Percentiles rank a stretch among this genome's conserved stretches.
Conservation (phyloP, 2,797 vertebrate genomes). For the Pseudochaenichthys georgianus region DNA sequence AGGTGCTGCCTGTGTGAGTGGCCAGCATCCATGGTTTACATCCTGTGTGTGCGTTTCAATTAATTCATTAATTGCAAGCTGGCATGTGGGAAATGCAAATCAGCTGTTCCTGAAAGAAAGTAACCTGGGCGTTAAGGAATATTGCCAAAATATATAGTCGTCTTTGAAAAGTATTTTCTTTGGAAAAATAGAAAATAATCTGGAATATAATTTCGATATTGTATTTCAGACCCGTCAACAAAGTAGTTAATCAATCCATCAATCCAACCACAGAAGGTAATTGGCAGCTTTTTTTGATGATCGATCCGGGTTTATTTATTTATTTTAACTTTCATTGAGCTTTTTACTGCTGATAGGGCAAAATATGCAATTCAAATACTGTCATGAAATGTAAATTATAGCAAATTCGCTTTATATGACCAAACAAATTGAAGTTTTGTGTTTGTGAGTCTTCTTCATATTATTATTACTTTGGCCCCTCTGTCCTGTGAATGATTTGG, state of each 20-base stretch:
- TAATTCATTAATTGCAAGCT: background rate
- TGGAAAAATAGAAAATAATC: background rate
- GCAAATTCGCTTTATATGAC: too few species aligned
- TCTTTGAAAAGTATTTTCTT: background rate
- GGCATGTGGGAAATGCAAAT: conserved; percentile 39
- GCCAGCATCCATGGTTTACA: conserved; percentile 66
- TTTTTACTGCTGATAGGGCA: background rate
- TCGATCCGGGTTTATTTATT: background rate
- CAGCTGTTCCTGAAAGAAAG: conserved; percentile 14
- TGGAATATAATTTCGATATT: background rate
- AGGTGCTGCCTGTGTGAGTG: conserved; percentile 79
- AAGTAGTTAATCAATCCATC: background rate
- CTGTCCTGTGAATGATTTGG: background rate
- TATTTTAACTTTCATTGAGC: background rate
- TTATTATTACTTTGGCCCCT: background rate
- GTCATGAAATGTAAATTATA: too few species aligned
- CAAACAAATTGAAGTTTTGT: too few species aligned
- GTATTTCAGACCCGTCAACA: background rate
- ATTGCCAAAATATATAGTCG: background rate
- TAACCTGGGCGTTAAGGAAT: conserved; percentile 6
- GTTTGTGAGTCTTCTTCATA: background rate
- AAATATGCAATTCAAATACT: background rate
- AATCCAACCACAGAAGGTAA: background rate
- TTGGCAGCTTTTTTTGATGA: background rate
- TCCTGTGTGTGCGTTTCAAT: conserved; percentile 35